phyloP scores from a whole-genome alignment of 2,113 vertebrate genomes.

The Geococcyx californianus region DNA sequence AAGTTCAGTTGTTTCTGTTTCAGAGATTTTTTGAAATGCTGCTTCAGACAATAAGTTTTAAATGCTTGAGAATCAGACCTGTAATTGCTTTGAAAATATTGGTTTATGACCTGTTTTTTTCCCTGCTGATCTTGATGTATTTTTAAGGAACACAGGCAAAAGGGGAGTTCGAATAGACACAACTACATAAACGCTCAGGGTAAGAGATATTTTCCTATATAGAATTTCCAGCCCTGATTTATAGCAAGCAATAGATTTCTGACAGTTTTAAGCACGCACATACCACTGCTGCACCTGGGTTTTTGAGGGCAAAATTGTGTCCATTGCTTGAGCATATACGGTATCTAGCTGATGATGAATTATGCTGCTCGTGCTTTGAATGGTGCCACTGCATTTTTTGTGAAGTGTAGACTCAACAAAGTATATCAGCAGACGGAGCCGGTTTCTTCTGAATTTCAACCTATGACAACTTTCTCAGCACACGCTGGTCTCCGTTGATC shows the following conservation, averaged over 20 bases:
- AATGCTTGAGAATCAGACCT: neutral
- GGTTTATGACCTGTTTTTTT: neutral
- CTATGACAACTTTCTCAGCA: constrained; percentile 1
- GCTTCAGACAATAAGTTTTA: neutral
- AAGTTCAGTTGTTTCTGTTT: neutral
- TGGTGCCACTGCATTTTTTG: constrained; percentile 51
- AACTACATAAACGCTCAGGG: neutral
- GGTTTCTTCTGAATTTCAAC: constrained; percentile 42
- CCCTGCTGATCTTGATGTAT: neutral
- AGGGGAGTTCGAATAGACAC: neutral
- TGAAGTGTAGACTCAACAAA: constrained; percentile 60
- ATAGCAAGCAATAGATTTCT: neutral
- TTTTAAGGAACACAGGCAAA: neutral
- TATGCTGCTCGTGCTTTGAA: neutral
- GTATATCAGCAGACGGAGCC: neutral
- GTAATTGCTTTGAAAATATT: neutral
- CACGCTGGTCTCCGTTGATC: neutral
- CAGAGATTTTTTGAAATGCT: neutral
- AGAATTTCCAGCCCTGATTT: neutral
- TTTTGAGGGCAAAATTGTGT: neutral
- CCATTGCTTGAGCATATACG: neutral
- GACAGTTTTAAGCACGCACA: neutral
- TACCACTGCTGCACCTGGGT: neutral
- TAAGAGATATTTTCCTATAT: neutral
- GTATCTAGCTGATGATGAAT: neutral